phyloP scores from a whole-genome alignment of 2,113 vertebrate genomes.

The Oncorhynchus clarkii region DNA sequence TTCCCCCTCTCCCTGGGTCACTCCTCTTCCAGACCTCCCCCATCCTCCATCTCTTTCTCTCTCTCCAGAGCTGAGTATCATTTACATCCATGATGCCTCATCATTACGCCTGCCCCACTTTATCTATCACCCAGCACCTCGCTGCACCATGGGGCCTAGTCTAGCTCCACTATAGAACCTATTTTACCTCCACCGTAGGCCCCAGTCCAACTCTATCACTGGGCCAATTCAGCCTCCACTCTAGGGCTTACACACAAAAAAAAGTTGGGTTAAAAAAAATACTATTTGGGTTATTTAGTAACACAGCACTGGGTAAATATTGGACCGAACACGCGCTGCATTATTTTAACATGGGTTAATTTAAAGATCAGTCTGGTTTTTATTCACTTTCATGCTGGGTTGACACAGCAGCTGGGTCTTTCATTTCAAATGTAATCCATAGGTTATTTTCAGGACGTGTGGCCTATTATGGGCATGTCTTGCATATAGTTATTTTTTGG shows the following conservation, averaged over 20 bases:
- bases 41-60: slow-evolving; percentile 15
- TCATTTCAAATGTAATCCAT: too few species aligned
- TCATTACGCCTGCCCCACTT: slow-evolving; percentile 75
- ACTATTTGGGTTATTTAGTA: too few species aligned
- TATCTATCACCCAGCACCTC: slow-evolving; percentile 72
- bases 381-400: too few species aligned
- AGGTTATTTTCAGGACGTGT: too few species aligned
- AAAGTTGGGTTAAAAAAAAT: too few species aligned
- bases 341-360: too few species aligned
- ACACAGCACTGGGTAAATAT: too few species aligned
- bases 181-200: neutral
- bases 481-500: too few species aligned
- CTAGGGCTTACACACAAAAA: neutral
- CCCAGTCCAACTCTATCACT: neutral
- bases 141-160: neutral
- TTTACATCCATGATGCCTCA: slow-evolving; percentile 79
- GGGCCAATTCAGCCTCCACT: neutral
- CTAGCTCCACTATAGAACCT: neutral
- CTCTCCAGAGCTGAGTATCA: slow-evolving; percentile 72
- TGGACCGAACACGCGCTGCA: too few species aligned
- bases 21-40: slow-evolving; percentile 28
- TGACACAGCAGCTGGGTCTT: too few species aligned
- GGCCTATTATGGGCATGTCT: too few species aligned
- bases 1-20: slow-evolving; percentile 44
- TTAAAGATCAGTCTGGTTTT: too few species aligned